Conservation (phyloP, 2,113 vertebrate species). For the Cepphus grylle region DNA sequence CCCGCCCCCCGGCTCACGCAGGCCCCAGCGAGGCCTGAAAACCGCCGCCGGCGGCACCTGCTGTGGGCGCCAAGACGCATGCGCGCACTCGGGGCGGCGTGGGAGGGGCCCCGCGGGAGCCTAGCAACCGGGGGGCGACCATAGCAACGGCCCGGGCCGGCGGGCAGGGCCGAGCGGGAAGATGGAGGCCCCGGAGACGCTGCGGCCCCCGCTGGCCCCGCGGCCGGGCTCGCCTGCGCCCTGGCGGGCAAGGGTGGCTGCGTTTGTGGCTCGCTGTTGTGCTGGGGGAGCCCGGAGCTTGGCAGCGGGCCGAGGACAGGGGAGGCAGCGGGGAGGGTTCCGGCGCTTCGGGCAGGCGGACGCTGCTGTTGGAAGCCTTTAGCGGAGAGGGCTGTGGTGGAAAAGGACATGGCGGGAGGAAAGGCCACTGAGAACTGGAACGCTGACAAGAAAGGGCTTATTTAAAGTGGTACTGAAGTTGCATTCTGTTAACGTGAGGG, state of each 20-base stretch:
- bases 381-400: background rate
- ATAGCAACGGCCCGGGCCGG: background rate
- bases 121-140: background rate
- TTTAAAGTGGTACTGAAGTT: background rate
- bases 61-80: background rate
- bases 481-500: accelerated
- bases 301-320: background rate
- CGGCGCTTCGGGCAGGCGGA: background rate
- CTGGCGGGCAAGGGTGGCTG: background rate
- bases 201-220: too few species aligned
- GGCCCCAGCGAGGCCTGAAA: accelerated
- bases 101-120: accelerated
- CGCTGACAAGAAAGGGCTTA: background rate
- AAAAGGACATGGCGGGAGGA: background rate
- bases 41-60: accelerated
- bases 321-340: too few species aligned
- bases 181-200: accelerated
- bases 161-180: too few species aligned
- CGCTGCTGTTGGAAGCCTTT: background rate
- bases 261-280: too few species aligned
- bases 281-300: background rate
- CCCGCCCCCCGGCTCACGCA: accelerated
- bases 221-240: background rate
- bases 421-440: background rate
- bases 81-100: accelerated